These are phyloP conservation scores for Meganola albula DNA, from an alignment of 2,888 invertebrate species.

Conservation along the genomic window DNA sequence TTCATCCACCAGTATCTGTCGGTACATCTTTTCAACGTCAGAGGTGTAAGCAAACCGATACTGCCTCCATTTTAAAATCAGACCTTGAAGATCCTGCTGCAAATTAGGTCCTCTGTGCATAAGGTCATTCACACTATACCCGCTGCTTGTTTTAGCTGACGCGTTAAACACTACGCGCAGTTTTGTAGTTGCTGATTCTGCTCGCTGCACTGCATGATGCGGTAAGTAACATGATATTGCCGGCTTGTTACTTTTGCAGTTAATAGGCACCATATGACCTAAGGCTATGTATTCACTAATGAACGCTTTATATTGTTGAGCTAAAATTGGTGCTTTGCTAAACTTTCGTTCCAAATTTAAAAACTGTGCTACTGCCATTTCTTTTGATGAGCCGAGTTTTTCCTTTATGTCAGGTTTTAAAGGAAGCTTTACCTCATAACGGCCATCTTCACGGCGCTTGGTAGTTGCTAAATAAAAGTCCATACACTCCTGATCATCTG, in stretches of 20 bases:
- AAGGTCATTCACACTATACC: too few relatives aligned
- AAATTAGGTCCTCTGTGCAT: too few relatives aligned
- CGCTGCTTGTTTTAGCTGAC: too few relatives aligned
- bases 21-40: background rate
- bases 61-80: too few relatives aligned
- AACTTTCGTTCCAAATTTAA: conserved; percentile 4
- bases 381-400: conserved; percentile 1
- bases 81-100: too few relatives aligned
- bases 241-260: background rate
- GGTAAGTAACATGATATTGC: conserved; percentile 1
- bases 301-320: conserved; percentile 2
- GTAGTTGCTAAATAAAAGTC: conserved; percentile 1
- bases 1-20: background rate
- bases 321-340: background rate
- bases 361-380: conserved; percentile 6
- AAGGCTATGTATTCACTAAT: conserved; percentile 5
- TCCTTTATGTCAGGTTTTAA: background rate
- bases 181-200: too few relatives aligned
- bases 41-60: too few relatives aligned
- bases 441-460: conserved; percentile 1
- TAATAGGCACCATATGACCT: conserved; percentile 3
- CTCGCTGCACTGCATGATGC: too few relatives aligned
- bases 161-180: too few relatives aligned
- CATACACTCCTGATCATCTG: conserved; percentile 3
- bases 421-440: conserved; percentile 1